Percentiles rank a stretch among this genome's conserved stretches.
phyloP scores from a whole-genome alignment of 2,113 vertebrate genomes.

The Carlito syrichta region DNA sequence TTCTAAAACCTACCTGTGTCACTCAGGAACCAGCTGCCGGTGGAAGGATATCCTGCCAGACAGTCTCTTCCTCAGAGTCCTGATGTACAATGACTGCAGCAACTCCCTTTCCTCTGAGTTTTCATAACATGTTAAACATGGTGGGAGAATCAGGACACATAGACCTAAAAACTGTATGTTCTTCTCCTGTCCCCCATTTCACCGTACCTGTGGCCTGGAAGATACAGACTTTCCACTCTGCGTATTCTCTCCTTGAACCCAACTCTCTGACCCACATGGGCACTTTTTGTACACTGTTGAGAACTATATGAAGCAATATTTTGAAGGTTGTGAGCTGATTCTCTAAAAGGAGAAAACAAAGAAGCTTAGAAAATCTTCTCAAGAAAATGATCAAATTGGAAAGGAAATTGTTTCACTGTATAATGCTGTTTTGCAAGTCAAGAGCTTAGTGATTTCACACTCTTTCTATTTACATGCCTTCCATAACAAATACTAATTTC shows the following conservation, averaged over 20 bases:
- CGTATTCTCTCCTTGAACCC: background rate
- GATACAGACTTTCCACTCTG: background rate
- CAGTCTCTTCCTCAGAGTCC: background rate
- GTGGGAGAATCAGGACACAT: background rate
- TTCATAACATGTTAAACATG: background rate
- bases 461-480: background rate
- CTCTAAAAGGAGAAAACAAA: background rate
- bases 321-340: background rate
- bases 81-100: background rate
- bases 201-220: background rate
- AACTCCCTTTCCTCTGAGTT: background rate
- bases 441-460: background rate
- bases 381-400: background rate
- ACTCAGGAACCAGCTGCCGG: background rate
- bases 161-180: background rate
- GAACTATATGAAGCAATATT: background rate
- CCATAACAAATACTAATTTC: slow-evolving; percentile 29
- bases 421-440: background rate
- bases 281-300: background rate
- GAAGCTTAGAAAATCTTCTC: background rate
- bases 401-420: background rate
- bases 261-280: background rate
- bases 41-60: too few relatives aligned
- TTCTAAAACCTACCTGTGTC: background rate
- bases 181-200: background rate